Base-by-base conservation (phyloP, 2,888 invertebrate species). In the Quadroppia sp. region DNA sequence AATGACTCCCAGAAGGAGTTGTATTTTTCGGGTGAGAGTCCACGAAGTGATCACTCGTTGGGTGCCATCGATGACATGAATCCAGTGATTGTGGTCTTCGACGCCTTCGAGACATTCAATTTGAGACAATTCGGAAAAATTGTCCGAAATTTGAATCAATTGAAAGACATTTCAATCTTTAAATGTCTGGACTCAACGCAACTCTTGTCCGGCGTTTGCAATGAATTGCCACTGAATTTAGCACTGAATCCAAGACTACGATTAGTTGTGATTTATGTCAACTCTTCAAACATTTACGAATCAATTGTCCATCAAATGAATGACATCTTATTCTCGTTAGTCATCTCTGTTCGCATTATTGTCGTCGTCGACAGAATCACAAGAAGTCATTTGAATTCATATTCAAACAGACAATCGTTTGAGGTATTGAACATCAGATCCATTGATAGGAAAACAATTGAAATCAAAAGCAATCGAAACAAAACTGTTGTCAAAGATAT, bases 111-210 rank as follows among this genome's bases (percentile, higher is more conserved):
- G 17, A 17, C 7, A 50, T 50, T 50, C 20, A 50, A 50, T 50
- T 17, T 50, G 17, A 50, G 17, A 20, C n/a, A n/a, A 9, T 50
- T 50, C 20, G 6, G 9, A n/a, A 6, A 50, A 4, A 17, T 50
- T n/a, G 17, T 50, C 4, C 17, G 9, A 4, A 23, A 48, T 23
- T 7, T 4, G 9, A 3, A 56, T 30, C 59, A 36, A 61, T 45
- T 64, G 36, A 64, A 72, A 28, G 32, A 64, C 15, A 40, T 72
- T 6, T 36, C 61, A 11, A 69, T 72, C 32, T 72, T 28, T 13
- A 28, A 25, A 6, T 17, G 61, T 13, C 13, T 30, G 15, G 72
- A 72, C 28, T 56, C 56, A 36, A 25, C 15, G 1, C 20, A 25
- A 17, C 36, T 72, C 15, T 15, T 72, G 17, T 6, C 17, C 15